Evolutionary conservation across 92 coral and sea anemone species (phyloP), one percentile per base, ranked within the genome.

Genomic region (Montipora capitata): DNA sequence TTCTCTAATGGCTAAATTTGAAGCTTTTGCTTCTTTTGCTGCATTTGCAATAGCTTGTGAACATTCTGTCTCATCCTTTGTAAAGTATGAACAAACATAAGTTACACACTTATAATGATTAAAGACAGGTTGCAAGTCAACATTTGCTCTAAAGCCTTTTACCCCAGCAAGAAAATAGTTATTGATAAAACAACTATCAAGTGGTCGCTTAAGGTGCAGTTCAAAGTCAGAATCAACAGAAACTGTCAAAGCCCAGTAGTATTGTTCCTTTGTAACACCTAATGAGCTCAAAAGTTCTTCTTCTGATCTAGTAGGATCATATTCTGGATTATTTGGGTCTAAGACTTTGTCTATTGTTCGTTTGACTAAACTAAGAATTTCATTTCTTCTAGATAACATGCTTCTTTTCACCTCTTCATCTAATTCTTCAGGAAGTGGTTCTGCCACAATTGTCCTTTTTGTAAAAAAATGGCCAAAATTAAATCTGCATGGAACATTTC

Each of bases 381-480:
- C 63, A 56, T 88, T 88, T 88, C 80, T 63, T 63, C 16, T 72
- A 81, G 77, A 48, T 41, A 58, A 63, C 68, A 63, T 79, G 85
- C 18, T 74, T 71, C 75, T 69, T 90, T 85, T 63, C 70, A 58
- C 41, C 57, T 86, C 88, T 15, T 80, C 91, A 80, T 90, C 44
- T 90, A 86, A 85, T 90, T 86, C 58, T 90, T 80, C 78, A 90
- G 48, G 77, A 90, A 77, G 79, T 85, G 49, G 49, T 44, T 44
- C 49, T 44, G 49, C 49, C 49, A 44, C 49, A 44, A 44, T 44
- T 44, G 49, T 88, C 74, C 76, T 80, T 17, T 83, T 76, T 76
- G 93, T 89, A 72, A 89, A 89, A 68, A 81, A 87, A 38, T 91
- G 94, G 14, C 94, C 93, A 90, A 90, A 90, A 78, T 90, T 85